Evolutionary conservation across 2,888 invertebrate genomes (phyloP).

Genomic region (Lumbricus terrestris): DNA sequence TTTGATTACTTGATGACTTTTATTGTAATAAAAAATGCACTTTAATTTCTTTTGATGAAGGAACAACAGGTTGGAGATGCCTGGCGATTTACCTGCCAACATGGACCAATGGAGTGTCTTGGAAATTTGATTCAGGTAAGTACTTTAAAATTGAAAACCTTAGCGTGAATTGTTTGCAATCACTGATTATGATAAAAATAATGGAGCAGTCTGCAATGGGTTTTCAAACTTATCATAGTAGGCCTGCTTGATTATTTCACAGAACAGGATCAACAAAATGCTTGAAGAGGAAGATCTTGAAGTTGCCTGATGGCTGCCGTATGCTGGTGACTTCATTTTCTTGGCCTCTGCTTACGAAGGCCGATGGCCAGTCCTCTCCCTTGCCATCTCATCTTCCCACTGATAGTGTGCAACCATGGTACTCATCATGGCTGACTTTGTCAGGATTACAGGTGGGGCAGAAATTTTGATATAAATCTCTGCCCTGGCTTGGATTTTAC

Average conservation of each 20-base stretch:
- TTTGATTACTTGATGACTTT: not conserved
- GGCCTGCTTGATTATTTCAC: not conserved
- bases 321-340: no score
- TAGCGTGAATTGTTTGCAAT: not conserved
- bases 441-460: no score
- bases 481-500: no score
- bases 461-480: no score
- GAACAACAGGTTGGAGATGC: conserved; percentile 42
- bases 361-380: no score
- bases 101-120: conserved; percentile 55
- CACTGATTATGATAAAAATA: not conserved
- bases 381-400: no score
- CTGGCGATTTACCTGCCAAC: conserved; percentile 56
- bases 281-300: not conserved
- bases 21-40: conserved; percentile 17
- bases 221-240: not conserved
- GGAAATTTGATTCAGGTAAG: conserved; percentile 57
- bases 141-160: conserved; percentile 33
- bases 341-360: no score
- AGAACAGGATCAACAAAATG: not conserved
- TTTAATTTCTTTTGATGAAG: conserved; percentile 38
- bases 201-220: not conserved
- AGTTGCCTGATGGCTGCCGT: not conserved
- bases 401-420: no score
- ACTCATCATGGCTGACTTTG: no score